phyloP scores from a whole-genome alignment of 2,797 vertebrate species.

The Dicrostonyx torquatus region DNA sequence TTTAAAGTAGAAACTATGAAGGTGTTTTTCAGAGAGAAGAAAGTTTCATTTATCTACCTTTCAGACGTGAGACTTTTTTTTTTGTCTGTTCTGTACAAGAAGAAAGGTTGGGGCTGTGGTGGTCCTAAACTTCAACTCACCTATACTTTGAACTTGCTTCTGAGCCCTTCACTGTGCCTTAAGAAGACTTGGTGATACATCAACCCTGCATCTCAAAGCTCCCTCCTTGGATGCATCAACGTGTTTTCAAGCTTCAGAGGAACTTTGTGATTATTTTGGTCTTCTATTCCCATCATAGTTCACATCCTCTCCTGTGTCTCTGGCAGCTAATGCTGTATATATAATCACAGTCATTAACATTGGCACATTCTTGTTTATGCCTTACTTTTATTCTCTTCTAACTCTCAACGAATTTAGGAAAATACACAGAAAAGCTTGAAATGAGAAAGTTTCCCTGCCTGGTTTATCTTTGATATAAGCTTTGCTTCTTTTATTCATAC shows the following conservation, averaged over 20 bases:
- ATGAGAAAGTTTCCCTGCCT: neutral
- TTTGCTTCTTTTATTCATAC: neutral
- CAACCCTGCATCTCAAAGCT: neutral
- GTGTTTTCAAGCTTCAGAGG: neutral
- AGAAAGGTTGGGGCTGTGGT: neutral
- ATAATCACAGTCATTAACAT: neutral
- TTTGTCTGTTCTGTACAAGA: neutral
- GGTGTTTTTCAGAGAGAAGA: neutral
- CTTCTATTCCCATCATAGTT: neutral
- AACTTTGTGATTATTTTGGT: accelerated
- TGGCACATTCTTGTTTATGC: neutral
- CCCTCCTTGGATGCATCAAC: neutral
- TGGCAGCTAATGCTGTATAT: neutral
- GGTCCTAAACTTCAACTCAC: neutral
- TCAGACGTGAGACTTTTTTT: neutral
- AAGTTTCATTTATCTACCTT: neutral
- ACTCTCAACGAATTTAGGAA: neutral
- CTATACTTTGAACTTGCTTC: neutral
- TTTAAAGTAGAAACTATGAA: neutral
- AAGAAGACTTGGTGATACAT: neutral
- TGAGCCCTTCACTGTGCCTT: neutral
- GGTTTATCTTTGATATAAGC: neutral
- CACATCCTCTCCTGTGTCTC: neutral
- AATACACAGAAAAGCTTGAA: neutral
- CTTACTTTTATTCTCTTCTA: neutral